phyloP scores from a whole-genome alignment of 2,113 vertebrate genomes.

The Sphaerodactylus townsendi region DNA sequence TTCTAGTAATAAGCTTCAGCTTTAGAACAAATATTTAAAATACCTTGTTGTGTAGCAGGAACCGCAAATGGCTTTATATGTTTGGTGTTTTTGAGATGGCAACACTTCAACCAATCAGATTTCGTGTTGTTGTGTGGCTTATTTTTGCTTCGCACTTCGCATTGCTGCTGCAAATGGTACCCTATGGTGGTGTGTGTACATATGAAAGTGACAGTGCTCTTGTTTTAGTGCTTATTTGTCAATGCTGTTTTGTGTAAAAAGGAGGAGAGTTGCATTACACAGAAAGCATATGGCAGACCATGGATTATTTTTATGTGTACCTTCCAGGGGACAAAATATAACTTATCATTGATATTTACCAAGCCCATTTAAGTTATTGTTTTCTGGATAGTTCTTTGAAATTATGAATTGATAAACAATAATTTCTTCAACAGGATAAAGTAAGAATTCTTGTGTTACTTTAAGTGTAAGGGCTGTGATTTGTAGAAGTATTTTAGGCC shows the following conservation, averaged over 20 bases:
- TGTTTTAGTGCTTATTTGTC: constrained; percentile 24
- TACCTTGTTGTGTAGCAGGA: constrained; percentile 43
- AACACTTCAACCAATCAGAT: constrained; percentile 3
- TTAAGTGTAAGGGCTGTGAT: not conserved
- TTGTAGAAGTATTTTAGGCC: constrained; percentile 32
- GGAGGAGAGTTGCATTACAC: constrained; percentile 27
- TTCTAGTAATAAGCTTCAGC: not conserved
- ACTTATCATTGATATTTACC: not conserved
- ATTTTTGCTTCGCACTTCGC: constrained; percentile 53
- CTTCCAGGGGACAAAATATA: constrained; percentile 71
- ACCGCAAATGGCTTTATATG: constrained; percentile 2
- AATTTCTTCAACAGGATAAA: constrained; percentile 9
- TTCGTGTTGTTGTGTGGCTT: constrained; percentile 53
- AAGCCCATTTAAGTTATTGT: not conserved
- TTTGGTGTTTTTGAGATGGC: constrained; percentile 45
- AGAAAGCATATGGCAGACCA: constrained; percentile 59
- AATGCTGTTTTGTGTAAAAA: constrained; percentile 34
- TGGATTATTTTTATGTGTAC: constrained; percentile 54
- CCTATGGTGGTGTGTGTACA: constrained; percentile 31
- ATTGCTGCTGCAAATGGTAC: constrained; percentile 62
- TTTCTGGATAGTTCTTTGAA: not conserved
- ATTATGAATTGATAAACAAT: not conserved
- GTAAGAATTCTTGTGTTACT: not conserved
- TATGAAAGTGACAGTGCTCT: constrained; percentile 7
- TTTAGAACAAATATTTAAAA: not conserved